A percentile compares a stretch with the other conserved stretches of the same genome.
phyloP scores from a whole-genome alignment of 2,113 vertebrate genomes.

The Micronycteris hirsuta region DNA sequence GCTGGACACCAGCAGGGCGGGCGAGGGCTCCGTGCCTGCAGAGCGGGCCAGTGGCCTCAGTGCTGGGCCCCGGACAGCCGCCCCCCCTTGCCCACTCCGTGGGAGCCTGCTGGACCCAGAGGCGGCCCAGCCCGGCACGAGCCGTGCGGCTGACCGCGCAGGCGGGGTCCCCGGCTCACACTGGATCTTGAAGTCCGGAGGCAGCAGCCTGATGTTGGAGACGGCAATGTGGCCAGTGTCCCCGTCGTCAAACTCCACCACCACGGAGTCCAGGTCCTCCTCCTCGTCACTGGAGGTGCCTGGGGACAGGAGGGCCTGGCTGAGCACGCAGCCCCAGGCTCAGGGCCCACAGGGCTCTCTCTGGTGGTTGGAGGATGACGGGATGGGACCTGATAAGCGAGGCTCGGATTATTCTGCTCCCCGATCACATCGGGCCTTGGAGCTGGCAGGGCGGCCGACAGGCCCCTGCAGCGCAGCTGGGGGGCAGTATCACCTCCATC shows the following conservation, averaged over 20 bases:
- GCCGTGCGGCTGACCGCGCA: neutral
- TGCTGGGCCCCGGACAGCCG: rapidly evolving
- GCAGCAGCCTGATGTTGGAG: constrained; percentile 93
- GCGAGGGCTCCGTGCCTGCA: constrained; percentile 88
- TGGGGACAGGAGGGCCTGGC: neutral
- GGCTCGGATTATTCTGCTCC: neutral
- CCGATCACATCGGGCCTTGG: neutral
- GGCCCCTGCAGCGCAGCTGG: neutral
- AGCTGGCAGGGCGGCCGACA: neutral
- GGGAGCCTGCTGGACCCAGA: too few species aligned
- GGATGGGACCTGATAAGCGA: neutral
- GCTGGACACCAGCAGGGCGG: constrained; percentile 83
- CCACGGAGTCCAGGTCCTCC: constrained; percentile 87
- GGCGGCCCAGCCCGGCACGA: neutral
- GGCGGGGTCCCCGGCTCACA: constrained; percentile 80
- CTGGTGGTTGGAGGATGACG: neutral
- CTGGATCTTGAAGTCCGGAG: constrained; percentile 94
- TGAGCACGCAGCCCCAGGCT: rapidly evolving
- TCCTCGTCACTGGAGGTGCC: constrained; percentile 87
- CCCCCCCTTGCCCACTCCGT: rapidly evolving
- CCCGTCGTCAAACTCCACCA: constrained; percentile 97
- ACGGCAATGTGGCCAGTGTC: constrained; percentile 93
- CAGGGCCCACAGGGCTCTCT: neutral
- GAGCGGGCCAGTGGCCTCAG: neutral
- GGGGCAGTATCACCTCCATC: neutral